Percentiles rank a stretch among this genome's conserved stretches.
Evolutionary conservation across 1,140 invertebrate genomes (phyloP).

Genomic region (Ostrea denselamellosa): DNA sequence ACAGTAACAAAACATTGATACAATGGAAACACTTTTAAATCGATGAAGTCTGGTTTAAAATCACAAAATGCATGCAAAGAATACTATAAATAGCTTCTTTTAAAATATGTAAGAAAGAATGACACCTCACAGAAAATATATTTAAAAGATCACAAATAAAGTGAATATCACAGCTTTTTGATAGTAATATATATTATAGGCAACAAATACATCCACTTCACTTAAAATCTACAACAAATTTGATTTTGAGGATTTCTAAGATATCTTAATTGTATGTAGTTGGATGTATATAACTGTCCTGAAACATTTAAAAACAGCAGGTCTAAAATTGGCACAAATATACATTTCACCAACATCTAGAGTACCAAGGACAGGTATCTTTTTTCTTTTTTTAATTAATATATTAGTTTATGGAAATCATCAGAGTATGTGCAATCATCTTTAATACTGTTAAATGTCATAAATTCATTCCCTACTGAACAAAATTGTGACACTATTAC

Average conservation of each 20-base stretch:
- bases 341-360: not conserved
- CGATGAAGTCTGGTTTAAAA: not conserved
- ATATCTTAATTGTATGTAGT: not conserved
- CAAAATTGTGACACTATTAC: no score
- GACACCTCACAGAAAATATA: not conserved
- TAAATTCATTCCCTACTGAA: no score
- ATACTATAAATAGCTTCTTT: not conserved
- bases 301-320: not conserved
- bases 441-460: no score
- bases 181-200: not conserved
- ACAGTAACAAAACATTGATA: not conserved
- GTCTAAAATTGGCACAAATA: not conserved
- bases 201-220: not conserved
- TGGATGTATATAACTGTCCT: not conserved
- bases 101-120: not conserved
- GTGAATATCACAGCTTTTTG: not conserved
- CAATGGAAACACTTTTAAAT: not conserved
- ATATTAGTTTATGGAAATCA: no score
- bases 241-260: no score
- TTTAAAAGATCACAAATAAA: not conserved
- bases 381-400: no score
- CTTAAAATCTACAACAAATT: not conserved
- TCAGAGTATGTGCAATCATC: no score
- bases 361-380: not conserved
- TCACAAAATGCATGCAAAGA: constrained; percentile 18